Evolutionary conservation across 2,113 vertebrate species (phyloP).

Genomic region (Eclectus roratus): DNA sequence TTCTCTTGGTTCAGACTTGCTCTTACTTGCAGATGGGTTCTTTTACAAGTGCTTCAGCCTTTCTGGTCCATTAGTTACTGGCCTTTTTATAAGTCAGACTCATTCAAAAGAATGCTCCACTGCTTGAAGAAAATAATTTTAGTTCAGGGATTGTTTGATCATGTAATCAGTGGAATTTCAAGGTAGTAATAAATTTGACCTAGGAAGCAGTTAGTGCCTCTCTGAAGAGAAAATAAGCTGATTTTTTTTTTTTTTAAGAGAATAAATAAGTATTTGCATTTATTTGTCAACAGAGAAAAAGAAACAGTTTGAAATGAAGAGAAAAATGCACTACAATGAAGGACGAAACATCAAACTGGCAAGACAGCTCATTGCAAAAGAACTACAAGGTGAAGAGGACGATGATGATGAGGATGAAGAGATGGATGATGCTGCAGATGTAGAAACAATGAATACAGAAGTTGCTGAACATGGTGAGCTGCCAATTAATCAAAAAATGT

Average conservation of each 20-base stretch:
- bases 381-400: conserved; percentile 82
- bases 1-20: background rate
- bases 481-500: background rate
- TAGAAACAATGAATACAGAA: conserved; percentile 75
- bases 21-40: background rate
- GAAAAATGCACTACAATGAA: conserved; percentile 98
- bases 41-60: background rate
- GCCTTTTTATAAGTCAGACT: background rate
- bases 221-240: background rate
- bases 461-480: conserved; percentile 67
- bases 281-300: conserved; percentile 81
- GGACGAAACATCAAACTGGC: conserved; percentile 95
- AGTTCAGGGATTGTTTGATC: background rate
- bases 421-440: conserved; percentile 85
- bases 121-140: background rate
- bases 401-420: conserved; percentile 82
- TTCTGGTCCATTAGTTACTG: background rate
- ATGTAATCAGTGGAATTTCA: background rate
- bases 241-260: background rate
- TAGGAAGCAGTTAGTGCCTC: background rate
- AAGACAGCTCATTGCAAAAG: conserved; percentile 92
- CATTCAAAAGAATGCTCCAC: background rate
- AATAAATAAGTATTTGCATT: background rate
- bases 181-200: background rate
- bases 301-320: conserved; percentile 95